Percentiles rank a stretch among this genome's conserved stretches.
Conservation (phyloP, 2,888 invertebrate genomes). For the Tetrapedia diversipes region DNA sequence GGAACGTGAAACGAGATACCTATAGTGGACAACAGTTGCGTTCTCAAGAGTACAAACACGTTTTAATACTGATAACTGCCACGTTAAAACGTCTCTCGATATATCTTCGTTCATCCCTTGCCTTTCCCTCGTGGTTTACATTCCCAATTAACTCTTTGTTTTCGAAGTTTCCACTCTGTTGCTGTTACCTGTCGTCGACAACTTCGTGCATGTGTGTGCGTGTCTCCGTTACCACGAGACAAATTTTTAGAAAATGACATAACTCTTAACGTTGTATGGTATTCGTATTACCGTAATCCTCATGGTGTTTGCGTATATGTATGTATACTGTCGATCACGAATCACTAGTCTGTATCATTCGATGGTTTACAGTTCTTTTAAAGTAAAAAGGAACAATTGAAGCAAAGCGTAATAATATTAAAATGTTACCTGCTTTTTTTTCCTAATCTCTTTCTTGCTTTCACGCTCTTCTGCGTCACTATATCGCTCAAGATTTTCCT, state of each 20-base stretch:
- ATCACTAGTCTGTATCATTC: background rate
- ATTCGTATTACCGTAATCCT: background rate
- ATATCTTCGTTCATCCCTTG: slow-evolving; percentile 4
- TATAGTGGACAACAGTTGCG: background rate
- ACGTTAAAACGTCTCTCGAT: slow-evolving; percentile 4
- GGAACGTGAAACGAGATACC: background rate
- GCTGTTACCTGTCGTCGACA: background rate
- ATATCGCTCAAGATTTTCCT: background rate
- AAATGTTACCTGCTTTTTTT: background rate
- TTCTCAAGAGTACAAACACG: slow-evolving; percentile 1
- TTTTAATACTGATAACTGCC: slow-evolving; percentile 1
- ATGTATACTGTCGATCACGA: background rate
- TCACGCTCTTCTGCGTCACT: no score
- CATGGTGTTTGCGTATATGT: no score
- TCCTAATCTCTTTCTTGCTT: background rate
- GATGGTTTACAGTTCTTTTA: background rate
- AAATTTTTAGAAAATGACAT: background rate
- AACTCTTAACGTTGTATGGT: background rate
- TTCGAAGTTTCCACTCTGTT: slow-evolving; percentile 1
- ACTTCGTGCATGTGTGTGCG: background rate
- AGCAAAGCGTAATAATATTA: background rate
- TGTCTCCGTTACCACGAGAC: no score
- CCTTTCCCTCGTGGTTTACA: slow-evolving; percentile 4
- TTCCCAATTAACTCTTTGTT: slow-evolving; percentile 21
- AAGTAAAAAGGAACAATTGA: background rate